A percentile compares a stretch with the other conserved stretches of the same genome.
Conservation (phyloP, 92 coral and sea anemone genomes). For the Bergia puertoricense region DNA sequence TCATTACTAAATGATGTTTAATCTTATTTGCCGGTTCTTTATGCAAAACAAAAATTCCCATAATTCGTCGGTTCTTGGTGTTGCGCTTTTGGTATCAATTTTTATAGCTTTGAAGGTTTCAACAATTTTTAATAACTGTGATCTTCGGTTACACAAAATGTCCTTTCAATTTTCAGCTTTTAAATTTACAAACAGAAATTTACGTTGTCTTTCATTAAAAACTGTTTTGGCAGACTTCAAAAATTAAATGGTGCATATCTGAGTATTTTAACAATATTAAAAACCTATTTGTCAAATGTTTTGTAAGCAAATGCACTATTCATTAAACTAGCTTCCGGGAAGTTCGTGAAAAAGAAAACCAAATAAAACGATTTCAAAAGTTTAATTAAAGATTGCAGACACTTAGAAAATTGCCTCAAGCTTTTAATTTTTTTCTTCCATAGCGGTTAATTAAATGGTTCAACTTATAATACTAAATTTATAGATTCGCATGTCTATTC, state of each 20-base stretch:
- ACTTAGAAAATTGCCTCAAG: not conserved
- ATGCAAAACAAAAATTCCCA: too few relatives aligned
- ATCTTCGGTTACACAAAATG: not conserved
- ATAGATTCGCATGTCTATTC: too few relatives aligned
- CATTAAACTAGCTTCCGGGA: not conserved
- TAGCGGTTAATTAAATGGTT: not conserved
- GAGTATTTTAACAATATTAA: not conserved
- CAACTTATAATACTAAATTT: too few relatives aligned
- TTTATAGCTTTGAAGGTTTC: not conserved
- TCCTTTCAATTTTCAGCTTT: not conserved
- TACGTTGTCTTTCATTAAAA: not conserved
- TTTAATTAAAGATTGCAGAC: too few relatives aligned
- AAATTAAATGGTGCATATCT: not conserved
- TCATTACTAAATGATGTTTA: too few relatives aligned
- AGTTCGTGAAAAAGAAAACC: too few relatives aligned
- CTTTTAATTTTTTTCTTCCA: not conserved
- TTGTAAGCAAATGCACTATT: not conserved
- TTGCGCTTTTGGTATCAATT: not conserved
- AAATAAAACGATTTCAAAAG: too few relatives aligned
- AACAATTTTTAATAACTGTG: not conserved
- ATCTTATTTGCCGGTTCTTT: too few relatives aligned
- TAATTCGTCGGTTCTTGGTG: too few relatives aligned
- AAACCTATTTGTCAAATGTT: too few relatives aligned
- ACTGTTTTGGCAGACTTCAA: not conserved
- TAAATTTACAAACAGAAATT: not conserved